Base-by-base conservation (phyloP, 1,140 invertebrate species). In the Calliphora vicina region DNA sequence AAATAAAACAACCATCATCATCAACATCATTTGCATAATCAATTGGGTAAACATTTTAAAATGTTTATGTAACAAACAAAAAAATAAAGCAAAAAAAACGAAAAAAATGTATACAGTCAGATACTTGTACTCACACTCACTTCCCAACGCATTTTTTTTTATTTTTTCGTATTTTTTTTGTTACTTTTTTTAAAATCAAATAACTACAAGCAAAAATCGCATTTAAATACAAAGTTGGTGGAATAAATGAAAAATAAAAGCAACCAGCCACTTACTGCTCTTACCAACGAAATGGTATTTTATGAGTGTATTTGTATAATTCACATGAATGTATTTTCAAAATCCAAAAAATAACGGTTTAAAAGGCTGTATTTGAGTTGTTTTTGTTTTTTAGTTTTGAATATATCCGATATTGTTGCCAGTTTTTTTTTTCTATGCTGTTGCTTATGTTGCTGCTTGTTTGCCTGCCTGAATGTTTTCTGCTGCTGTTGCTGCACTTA, bases 1-100 rank as follows among this genome's bases (percentile, higher is more conserved):
- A n/a, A 43, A 78, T 23, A 43, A 29, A 27, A 35, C 74, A 5
- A 45, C 25, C 35, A 78, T 78, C 74, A 25, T 43, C 29, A 35
- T 17, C 73, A 35, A n/a, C 73, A 76, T 76, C 35, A 78, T 78
- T 78, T 78, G 74, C 74, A 78, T 78, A 78, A 78, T 78, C 74
- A 78, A 78, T 78, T 78, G 74, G 74, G 74, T 78, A 78, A 78
- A 78, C 74, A 78, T 78, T 43, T 43, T 43, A 78, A 43, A 78
- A 78, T 20, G 35, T 20, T 78, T 78, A 78, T 78, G 23, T 78
- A 78, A 78, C 42, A 78, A 9, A 13, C 13, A 25, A 23, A 78
- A 10, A 78, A 43, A 67, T 10, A 67, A n/a, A 67, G 43, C 74
- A 25, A 78, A 45, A 43, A 23, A 43, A 10, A 15, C 9, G 13